A percentile compares a stretch with the other conserved stretches of the same genome.
Conservation (phyloP, 2,113 vertebrate species). For the Hemiscyllium ocellatum region DNA sequence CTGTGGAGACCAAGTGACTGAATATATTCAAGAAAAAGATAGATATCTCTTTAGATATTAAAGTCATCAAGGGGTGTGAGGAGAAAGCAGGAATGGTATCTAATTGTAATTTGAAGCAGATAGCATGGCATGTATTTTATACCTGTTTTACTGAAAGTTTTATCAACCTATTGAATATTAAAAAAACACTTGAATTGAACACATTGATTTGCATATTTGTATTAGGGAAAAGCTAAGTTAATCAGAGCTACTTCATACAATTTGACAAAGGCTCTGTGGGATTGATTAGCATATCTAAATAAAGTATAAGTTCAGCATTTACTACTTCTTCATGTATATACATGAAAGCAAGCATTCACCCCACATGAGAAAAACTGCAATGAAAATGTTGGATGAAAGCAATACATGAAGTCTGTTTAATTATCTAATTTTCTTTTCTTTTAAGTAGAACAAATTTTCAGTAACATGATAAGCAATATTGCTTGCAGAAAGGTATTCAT, state of each 20-base stretch:
- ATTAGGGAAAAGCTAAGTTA: background rate
- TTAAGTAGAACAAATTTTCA: background rate
- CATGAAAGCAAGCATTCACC: background rate
- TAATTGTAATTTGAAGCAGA: background rate
- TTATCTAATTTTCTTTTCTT: background rate
- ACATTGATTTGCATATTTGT: background rate
- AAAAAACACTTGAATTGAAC: constrained; percentile 11
- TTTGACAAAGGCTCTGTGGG: background rate
- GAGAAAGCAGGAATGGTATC: no score
- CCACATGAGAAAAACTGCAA: background rate
- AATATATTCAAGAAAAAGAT: no score
- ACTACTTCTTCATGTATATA: background rate
- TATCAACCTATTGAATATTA: background rate
- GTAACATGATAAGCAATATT: background rate
- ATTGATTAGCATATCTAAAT: background rate
- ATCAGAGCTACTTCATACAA: background rate
- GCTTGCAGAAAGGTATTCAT: background rate
- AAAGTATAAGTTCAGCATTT: background rate
- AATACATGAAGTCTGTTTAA: background rate
- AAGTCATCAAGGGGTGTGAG: no score
- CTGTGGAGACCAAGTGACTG: no score
- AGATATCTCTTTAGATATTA: no score
- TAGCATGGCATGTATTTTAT: background rate
- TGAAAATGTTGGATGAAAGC: background rate
- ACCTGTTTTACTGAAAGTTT: background rate